Evolutionary conservation across 2,797 vertebrate genomes (phyloP).

Genomic region (Falco columbarius): DNA sequence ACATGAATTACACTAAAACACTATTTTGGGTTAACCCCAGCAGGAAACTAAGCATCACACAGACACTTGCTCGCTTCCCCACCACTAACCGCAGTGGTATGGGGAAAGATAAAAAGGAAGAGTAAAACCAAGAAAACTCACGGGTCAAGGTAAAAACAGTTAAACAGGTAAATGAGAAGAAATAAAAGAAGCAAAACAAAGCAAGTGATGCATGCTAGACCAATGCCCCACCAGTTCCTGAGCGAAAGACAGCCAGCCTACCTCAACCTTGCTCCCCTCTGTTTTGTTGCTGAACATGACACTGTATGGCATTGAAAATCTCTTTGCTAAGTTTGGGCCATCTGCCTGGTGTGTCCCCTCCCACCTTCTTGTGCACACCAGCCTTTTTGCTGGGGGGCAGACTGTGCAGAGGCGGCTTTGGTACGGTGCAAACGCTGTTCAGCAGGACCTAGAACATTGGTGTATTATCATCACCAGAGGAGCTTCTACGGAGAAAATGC

Average conservation of each 20-base stretch:
- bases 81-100: neutral
- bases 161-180: neutral
- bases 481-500: neutral
- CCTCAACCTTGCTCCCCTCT: neutral
- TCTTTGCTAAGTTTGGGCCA: neutral
- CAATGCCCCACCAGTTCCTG: accelerated
- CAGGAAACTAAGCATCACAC: neutral
- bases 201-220: neutral
- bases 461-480: neutral
- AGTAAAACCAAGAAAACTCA: neutral
- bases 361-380: neutral
- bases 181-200: neutral
- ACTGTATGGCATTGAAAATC: neutral
- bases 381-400: accelerated
- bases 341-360: neutral
- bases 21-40: neutral
- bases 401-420: neutral
- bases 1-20: neutral
- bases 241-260: neutral
- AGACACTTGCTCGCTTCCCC: neutral
- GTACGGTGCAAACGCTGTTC: neutral
- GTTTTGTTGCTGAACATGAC: neutral
- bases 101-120: neutral
- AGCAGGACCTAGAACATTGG: neutral
- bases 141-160: neutral